Conservation (phyloP, 2,113 vertebrate genomes). For the human region DNA sequence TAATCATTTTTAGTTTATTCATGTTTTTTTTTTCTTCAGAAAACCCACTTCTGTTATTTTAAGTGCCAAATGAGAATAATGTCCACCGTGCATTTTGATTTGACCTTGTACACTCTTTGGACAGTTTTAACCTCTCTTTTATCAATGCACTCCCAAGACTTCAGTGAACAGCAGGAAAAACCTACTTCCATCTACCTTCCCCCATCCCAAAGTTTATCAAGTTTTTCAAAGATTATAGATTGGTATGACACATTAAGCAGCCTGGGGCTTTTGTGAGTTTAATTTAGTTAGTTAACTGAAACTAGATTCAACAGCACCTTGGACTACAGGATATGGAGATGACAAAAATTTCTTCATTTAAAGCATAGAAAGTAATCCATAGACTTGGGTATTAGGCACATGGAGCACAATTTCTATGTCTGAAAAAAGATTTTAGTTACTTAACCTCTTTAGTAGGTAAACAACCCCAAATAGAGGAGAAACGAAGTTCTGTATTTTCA, state of each 20-base stretch:
- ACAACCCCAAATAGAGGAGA: background rate
- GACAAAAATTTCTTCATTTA: background rate
- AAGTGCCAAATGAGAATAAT: background rate
- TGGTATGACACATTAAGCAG: background rate
- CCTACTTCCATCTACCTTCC: background rate
- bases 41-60: background rate
- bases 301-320: background rate
- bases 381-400: background rate
- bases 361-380: background rate
- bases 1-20: background rate
- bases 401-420: background rate
- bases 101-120: accelerated
- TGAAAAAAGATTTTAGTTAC: background rate
- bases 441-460: background rate
- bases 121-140: background rate
- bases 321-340: background rate
- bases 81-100: background rate
- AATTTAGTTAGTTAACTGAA: background rate
- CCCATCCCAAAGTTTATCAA: background rate
- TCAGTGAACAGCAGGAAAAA: background rate
- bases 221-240: background rate
- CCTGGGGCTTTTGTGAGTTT: background rate
- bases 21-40: background rate
- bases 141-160: background rate
- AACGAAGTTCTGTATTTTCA: background rate